Evolutionary conservation across 2,888 invertebrate species (phyloP), one percentile per base, ranked within the genome.

Genomic region (Ormia ochracea): DNA sequence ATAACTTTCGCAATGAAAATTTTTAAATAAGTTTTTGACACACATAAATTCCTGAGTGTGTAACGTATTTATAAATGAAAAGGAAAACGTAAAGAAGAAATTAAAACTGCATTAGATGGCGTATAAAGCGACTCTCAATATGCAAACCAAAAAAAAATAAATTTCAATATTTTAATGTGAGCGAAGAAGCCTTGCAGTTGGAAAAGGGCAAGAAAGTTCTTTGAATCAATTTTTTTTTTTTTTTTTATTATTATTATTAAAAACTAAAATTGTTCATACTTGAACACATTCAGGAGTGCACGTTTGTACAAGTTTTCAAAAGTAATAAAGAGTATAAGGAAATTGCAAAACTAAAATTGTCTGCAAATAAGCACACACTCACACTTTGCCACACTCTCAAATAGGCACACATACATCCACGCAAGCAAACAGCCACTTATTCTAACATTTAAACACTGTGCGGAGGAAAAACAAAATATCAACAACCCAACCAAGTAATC

Each of bases 61-160:
- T 41, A n/a, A n/a, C n/a, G n/a, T 65, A 36, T 10, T 33, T 48
- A 68, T 38, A 36, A 45, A 68, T 23, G 33, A n/a, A 54, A 73
- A 31, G 36, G 56, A 48, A 45, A 21, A 50, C 41, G 50, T 28
- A 52, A 61, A 68, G 59, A 59, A 52, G 59, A 79, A 80, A 80
- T 80, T 76, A 80, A 76, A 80, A 80, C 66, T 80, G 68, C 76
- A 80, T 76, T 76, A 80, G 80, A 76, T 72, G 68, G 68, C 76
- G 68, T 54, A 50, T 63, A 63, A 33, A 76, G 54, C 59, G 48
- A 63, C 38, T 72, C 63, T 36, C 19, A 48, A 66, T 31, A 58
- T 59, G 23, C 56, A 69, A 73, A 50, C 5, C 48, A 26, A 45
- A 9, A 31, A 23, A 59, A 48, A 38, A 54, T 36, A 41, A 23